Conservation (phyloP, 2,888 invertebrate species). For the Hemithea aestivaria region DNA sequence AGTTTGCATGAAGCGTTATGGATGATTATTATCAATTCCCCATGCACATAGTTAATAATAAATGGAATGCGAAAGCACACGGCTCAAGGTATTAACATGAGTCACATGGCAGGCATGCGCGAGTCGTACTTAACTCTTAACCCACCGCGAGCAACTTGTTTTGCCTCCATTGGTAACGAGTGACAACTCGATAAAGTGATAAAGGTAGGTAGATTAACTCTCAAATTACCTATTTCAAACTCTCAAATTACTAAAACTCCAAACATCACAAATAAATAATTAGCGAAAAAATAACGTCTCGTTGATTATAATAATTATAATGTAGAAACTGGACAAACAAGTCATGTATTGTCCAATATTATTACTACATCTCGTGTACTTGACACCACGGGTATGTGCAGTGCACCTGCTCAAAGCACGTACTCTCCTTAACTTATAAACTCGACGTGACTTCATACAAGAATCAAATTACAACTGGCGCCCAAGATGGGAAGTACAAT, state of each 20-base stretch:
- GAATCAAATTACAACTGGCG: constrained; percentile 37
- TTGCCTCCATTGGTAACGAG: background rate
- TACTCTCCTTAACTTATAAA: constrained; percentile 37
- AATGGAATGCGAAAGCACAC: constrained; percentile 61
- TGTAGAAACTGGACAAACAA: constrained; percentile 31
- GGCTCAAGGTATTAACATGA: constrained; percentile 56
- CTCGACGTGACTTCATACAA: constrained; percentile 41
- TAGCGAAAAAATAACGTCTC: too few species aligned
- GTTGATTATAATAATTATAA: too few species aligned
- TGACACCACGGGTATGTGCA: constrained; percentile 22
- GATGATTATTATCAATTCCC: constrained; percentile 16
- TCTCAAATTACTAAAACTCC: too few species aligned
- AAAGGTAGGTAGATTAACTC: too few species aligned
- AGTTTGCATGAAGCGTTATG: background rate
- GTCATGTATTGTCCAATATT: constrained; percentile 19
- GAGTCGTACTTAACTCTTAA: constrained; percentile 34
- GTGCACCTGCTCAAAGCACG: constrained; percentile 41
- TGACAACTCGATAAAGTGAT: too few species aligned
- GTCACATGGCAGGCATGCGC: constrained; percentile 65
- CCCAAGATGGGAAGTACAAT: constrained; percentile 5
- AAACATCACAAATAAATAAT: too few species aligned
- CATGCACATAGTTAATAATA: constrained; percentile 35
- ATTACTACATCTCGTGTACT: constrained; percentile 14
- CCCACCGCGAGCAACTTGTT: constrained; percentile 25
- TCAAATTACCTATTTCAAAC: too few species aligned